Evolutionary conservation across 2,888 invertebrate genomes (phyloP).

Genomic region (Ochropleura plecta): DNA sequence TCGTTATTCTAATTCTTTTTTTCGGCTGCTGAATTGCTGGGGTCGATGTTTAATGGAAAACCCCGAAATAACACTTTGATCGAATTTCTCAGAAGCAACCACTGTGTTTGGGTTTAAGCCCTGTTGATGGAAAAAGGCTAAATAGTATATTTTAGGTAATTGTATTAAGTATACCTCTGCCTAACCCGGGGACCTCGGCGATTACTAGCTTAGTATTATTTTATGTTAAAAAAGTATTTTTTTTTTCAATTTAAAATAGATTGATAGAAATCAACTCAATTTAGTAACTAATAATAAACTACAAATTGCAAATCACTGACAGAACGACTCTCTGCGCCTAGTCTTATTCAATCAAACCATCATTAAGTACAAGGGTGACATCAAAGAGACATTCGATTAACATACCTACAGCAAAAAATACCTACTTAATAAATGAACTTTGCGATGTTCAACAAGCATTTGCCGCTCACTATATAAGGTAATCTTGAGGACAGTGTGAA

Average conservation of each 20-base stretch:
- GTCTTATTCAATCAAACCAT: conserved; percentile 64
- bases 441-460: conserved; percentile 47
- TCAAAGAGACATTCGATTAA: conserved; percentile 63
- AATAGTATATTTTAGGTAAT: background rate
- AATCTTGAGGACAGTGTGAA: conserved; percentile 42
- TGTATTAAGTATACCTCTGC: background rate
- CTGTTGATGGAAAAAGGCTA: background rate
- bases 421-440: conserved; percentile 53
- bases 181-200: background rate
- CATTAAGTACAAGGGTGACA: conserved; percentile 68
- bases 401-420: conserved; percentile 62
- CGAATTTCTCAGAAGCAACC: background rate
- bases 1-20: background rate
- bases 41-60: background rate
- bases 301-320: conserved; percentile 46
- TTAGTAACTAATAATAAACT: conserved; percentile 21
- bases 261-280: background rate
- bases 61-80: background rate
- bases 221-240: background rate
- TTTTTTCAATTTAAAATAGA: background rate
- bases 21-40: background rate
- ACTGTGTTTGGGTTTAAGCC: background rate
- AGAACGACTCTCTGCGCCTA: conserved; percentile 42
- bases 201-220: background rate
- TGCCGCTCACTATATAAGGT: conserved; percentile 55